Conservation (phyloP, 2,113 vertebrate species). For the Gallinago paraguaiae region DNA sequence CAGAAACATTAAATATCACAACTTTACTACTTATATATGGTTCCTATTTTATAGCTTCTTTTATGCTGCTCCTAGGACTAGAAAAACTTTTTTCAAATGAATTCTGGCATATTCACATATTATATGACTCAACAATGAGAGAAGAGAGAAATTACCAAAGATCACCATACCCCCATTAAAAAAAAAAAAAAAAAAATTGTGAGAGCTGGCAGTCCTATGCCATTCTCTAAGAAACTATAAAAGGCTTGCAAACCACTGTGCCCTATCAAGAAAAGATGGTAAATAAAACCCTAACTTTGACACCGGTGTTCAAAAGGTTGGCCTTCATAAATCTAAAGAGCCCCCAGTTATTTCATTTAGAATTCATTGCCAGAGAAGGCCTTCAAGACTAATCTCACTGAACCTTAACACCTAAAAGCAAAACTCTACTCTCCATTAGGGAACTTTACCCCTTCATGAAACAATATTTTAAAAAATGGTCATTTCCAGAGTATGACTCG, state of each 20-base stretch:
- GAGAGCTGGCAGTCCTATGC: not conserved
- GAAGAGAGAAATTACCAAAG: not conserved
- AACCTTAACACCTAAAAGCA: not conserved
- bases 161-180: not conserved
- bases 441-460: not conserved
- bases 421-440: not conserved
- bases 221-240: not conserved
- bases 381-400: not conserved
- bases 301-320: not conserved
- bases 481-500: not conserved
- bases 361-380: not conserved
- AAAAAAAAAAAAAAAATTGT: not conserved
- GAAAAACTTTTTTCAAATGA: not conserved
- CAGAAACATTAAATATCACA: slow-evolving; percentile 22
- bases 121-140: not conserved
- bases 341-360: not conserved
- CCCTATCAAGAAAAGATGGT: not conserved
- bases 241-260: not conserved
- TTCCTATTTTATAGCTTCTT: slow-evolving; percentile 2
- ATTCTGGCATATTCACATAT: not conserved
- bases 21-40: not conserved
- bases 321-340: not conserved
- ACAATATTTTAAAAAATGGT: not conserved
- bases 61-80: not conserved
- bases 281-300: not conserved